Conservation (phyloP, 1,140 invertebrate genomes). For the Saxidomus purpurata region DNA sequence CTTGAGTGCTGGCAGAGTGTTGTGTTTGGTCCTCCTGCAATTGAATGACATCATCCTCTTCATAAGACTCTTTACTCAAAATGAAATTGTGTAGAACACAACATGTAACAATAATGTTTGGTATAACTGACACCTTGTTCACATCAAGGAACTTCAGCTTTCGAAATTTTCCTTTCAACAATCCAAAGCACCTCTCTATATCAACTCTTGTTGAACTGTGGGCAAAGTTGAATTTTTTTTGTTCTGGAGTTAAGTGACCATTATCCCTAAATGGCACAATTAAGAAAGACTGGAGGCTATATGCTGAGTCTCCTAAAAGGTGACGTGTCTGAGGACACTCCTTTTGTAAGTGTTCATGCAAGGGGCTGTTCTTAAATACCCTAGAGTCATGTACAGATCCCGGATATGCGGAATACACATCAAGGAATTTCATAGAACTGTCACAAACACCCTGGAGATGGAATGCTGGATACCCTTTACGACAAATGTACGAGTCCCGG, state of each 20-base stretch:
- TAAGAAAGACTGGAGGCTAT: not conserved
- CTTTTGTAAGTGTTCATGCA: constrained; percentile 23
- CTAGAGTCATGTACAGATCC: constrained; percentile 65
- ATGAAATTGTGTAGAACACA: no score
- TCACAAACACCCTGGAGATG: constrained; percentile 68
- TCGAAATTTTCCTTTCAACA: constrained; percentile 43
- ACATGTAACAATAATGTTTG: no score
- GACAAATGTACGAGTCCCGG: constrained; percentile 57
- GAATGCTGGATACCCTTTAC: constrained; percentile 57
- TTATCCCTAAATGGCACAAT: constrained; percentile 61
- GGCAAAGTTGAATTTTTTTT: constrained; percentile 40
- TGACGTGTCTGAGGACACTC: constrained; percentile 12
- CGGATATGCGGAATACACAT: constrained; percentile 60
- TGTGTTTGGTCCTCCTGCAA: no score
- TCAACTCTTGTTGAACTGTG: constrained; percentile 18
- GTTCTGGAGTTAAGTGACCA: constrained; percentile 15
- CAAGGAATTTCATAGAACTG: constrained; percentile 41
- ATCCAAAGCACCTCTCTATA: constrained; percentile 31
- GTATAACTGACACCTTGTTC: no score
- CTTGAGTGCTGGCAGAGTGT: no score
- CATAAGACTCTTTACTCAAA: no score
- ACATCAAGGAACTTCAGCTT: constrained; percentile 41
- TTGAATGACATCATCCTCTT: no score
- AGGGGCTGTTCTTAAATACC: constrained; percentile 64
- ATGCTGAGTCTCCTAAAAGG: constrained; percentile 56